Conservation (phyloP, 37 sponge, comb jelly and placozoan genomes). For the Crambe crambe region DNA sequence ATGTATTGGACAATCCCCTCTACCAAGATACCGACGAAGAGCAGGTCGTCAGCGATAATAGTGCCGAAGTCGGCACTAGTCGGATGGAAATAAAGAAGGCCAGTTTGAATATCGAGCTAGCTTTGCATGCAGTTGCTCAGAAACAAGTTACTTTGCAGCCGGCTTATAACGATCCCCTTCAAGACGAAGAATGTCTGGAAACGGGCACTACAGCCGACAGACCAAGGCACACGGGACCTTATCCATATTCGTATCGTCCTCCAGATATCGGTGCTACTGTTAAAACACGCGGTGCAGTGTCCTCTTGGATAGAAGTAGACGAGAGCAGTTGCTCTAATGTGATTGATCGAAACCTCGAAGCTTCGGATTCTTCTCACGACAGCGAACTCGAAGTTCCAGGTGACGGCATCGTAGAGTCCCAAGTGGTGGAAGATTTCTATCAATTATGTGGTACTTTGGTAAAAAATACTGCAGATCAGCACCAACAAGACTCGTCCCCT, state of each 20-base stretch:
- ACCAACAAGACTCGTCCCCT: not conserved
- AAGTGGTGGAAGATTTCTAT: slow-evolving; percentile 32
- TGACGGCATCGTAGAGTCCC: slow-evolving; percentile 9
- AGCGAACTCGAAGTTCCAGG: not conserved
- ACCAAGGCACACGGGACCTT: not conserved
- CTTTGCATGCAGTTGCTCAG: too few species aligned
- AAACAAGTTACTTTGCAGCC: slow-evolving; percentile 10
- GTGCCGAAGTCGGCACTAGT: not conserved
- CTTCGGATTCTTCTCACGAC: slow-evolving; percentile 38
- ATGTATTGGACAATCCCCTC: slow-evolving; percentile 29
- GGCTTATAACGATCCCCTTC: slow-evolving; percentile 16
- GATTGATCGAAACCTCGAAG: not conserved
- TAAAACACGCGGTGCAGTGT: not conserved
- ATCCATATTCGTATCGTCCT: not conserved
- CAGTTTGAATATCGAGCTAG: too few species aligned
- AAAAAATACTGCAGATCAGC: not conserved
- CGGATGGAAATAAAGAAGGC: too few species aligned
- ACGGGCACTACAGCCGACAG: slow-evolving; percentile 5
- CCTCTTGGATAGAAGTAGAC: slow-evolving; percentile 8
- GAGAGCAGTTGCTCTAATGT: not conserved
- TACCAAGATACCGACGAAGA: slow-evolving; percentile 29
- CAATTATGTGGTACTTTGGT: slow-evolving; percentile 30
- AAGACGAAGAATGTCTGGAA: slow-evolving; percentile 9
- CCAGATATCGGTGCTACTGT: too few species aligned
- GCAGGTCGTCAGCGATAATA: not conserved